A percentile compares a stretch with the other conserved stretches of the same genome.
Evolutionary conservation across 2,113 vertebrate genomes (phyloP).

Genomic region (Oxyruncus cristatus): DNA sequence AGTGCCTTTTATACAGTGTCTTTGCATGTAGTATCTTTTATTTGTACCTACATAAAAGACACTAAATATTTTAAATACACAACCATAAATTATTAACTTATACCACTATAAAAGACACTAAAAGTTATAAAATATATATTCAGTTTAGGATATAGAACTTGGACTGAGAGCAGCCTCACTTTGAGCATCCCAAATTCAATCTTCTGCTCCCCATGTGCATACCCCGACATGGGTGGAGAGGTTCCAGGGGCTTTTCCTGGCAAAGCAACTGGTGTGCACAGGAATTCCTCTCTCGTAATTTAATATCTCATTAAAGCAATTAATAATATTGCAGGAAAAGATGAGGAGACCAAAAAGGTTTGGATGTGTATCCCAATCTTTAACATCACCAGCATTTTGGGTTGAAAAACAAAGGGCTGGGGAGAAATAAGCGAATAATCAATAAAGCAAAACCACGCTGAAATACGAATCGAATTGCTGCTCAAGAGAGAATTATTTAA

Average conservation of each 20-base stretch:
- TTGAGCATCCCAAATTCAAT: background rate
- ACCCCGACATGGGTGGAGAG: background rate
- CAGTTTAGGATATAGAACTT: accelerated
- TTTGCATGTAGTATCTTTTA: background rate
- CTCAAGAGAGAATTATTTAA: constrained; percentile 17
- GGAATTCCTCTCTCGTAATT: background rate
- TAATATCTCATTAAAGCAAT: background rate
- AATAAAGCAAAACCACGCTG: background rate
- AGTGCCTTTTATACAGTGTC: background rate
- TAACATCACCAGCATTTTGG: background rate
- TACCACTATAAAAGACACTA: background rate
- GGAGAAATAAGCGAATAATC: background rate
- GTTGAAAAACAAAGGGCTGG: background rate
- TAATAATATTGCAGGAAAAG: background rate
- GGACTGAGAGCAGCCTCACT: background rate
- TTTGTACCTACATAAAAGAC: background rate
- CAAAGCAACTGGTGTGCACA: background rate
- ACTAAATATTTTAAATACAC: background rate
- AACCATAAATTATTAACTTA: accelerated
- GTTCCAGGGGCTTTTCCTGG: background rate
- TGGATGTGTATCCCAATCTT: accelerated
- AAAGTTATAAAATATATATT: background rate
- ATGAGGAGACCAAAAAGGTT: background rate
- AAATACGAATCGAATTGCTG: background rate
- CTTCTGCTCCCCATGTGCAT: background rate